Base-by-base conservation (phyloP, 2,888 invertebrate species). In the Argynnis bischoffii region DNA sequence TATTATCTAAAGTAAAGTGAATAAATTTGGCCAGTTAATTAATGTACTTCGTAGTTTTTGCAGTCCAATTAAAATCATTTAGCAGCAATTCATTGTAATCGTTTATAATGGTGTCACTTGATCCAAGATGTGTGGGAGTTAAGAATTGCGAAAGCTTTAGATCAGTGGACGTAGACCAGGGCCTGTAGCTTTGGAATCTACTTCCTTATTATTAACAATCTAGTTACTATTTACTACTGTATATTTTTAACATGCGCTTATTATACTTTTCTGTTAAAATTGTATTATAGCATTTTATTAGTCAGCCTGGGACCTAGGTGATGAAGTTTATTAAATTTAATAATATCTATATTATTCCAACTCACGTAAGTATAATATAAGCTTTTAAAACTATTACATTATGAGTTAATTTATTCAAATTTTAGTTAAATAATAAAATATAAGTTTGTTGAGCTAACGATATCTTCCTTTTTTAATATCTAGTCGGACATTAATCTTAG, bases 141-240 rank as follows among this genome's bases (percentile, higher is more conserved):
- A 69, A 67, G 66, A 72, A 77, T 78, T 76, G 77, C 78, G 72
- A 75, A 77, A 79, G 74, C 78, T 75, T 70, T 64, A 69, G 63
- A 55, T 55, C 69, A 57, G 55, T 18, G 21, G 47, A 69, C 66
- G 69, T 60, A 55, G 67, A 56, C 65, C 51, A 35, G 61, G 61
- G 55, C 61, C 54, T 31, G 31, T 65, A 48, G 54, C 50, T 47
- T 54, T 61, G 55, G 55, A 68, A 54, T 60, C 48, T 35, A 67
- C 57, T 64, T 67, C 63, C 64, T 67, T 67, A 67, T 63, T 67
- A 63, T 55, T 56, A 21, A 35, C 56, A 53, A 56, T 57, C 16
- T 47, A 35, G 59, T n/a, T 48, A 35, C 15, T 53, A 54, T 60
- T 26, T 61, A 61, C 18, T 41, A 53, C 18, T 35, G 41, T 50